Base-by-base conservation (phyloP, 2,113 vertebrate genomes). In the Oncorhynchus clarkii region DNA sequence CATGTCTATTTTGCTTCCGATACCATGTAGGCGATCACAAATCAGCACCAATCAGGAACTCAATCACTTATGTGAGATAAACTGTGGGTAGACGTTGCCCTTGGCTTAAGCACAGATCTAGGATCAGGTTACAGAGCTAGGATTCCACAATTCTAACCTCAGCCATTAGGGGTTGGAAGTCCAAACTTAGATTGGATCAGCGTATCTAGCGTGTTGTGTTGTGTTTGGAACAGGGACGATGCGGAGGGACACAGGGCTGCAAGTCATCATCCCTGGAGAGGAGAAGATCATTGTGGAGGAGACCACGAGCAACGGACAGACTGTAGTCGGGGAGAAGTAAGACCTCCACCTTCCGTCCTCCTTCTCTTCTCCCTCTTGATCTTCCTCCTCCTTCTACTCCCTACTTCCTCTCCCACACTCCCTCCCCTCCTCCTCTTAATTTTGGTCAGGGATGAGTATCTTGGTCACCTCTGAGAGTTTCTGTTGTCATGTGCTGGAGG, bases 241-340 rank as follows among this genome's bases (percentile, higher is more conserved):
- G 59, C 93, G 93, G 76, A 96, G 94, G 90, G 96, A 98, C 72
- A 93, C 94, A 3, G 95, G 95, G 82, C 96, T 95, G 34, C 96
- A 96, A 86, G 92, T 97, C 75, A 91, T 98, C 88, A 93, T 97
- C 85, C 96, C 95, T 5, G 94, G 96, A 71, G 95, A 96, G 79
- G 96, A 96, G 83, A 99, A 96, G 84, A 94, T 97, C 78, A 95
- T 94, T 80, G 85, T 96, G 67, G 96, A 97, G 83, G 96, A 96
- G 88, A 95, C 93, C 78, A 96, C 92, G 91, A 97, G 95, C 88
- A 99, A 99, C 1, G 96, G 97, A 81, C 97, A 98, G 88, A 97
- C 94, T 77, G 91, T 94, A 81, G 92, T 90, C 74, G 96, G 97
- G 84, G 97, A 98, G 86, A 99, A 97, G 97, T 99, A 95, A 96